phyloP scores from a whole-genome alignment of 2,113 vertebrate genomes.

The Callopanchax toddi region DNA sequence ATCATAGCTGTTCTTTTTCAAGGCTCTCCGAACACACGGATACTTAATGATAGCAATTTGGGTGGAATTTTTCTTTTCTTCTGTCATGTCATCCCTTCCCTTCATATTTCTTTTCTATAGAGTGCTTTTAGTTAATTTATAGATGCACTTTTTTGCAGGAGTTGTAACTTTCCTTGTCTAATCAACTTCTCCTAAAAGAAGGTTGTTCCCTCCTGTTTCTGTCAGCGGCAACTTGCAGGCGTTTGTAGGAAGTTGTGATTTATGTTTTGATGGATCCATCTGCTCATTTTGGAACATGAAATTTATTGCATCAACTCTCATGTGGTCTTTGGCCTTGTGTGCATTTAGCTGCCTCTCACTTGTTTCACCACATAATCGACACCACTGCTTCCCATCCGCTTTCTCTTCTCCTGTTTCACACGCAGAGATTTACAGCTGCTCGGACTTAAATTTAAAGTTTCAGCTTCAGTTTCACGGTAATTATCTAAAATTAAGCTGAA shows the following conservation, averaged over 20 bases:
- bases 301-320: too few relatives aligned
- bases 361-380: slow-evolving; percentile 7
- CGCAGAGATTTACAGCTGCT: slow-evolving; percentile 7
- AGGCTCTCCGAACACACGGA: slow-evolving; percentile 7
- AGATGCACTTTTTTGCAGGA: slow-evolving; percentile 14
- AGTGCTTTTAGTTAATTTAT: slow-evolving; percentile 23
- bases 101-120: slow-evolving; percentile 14
- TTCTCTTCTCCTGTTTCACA: neutral
- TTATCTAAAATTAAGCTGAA: slow-evolving; percentile 5
- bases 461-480: slow-evolving; percentile 12
- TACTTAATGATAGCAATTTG: slow-evolving; percentile 43
- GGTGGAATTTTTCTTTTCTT: slow-evolving; percentile 14
- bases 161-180: slow-evolving; percentile 33
- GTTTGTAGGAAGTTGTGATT: slow-evolving; percentile 45
- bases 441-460: slow-evolving; percentile 5
- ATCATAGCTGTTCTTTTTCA: slow-evolving; percentile 8
- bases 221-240: slow-evolving; percentile 38
- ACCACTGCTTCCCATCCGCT: slow-evolving; percentile 6
- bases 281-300: too few relatives aligned
- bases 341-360: slow-evolving; percentile 15
- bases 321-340: slow-evolving; percentile 1
- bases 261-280: slow-evolving; percentile 33
- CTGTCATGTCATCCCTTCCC: slow-evolving; percentile 7
- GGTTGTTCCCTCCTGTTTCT: slow-evolving; percentile 43
- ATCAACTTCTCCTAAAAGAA: slow-evolving; percentile 44